Evolutionary conservation across 2,888 invertebrate genomes (phyloP).

Genomic region (Oscheius sp.): DNA sequence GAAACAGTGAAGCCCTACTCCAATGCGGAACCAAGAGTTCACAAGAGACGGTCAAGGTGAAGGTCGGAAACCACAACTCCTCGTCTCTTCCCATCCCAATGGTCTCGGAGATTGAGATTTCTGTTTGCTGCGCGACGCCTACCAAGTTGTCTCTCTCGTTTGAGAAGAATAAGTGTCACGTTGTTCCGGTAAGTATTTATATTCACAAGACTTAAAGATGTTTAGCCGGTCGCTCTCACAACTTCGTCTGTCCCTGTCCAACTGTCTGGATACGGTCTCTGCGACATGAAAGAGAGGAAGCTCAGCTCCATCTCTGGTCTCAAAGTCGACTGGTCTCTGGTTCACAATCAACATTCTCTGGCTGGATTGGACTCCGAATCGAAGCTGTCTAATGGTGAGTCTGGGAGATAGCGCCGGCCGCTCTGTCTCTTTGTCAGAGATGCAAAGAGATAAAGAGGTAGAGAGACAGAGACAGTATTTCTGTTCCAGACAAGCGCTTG

Average conservation of each 20-base stretch:
- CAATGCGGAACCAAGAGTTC: constrained; percentile 3
- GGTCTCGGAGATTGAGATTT: constrained; percentile 43
- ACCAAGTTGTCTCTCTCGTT: constrained; percentile 46
- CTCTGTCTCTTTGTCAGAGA: no score
- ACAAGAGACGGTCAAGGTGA: constrained; percentile 43
- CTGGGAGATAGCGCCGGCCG: neutral
- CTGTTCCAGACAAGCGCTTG: constrained; percentile 1
- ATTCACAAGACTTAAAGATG: neutral
- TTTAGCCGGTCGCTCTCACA: constrained; percentile 47
- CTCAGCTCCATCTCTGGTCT: constrained; percentile 51
- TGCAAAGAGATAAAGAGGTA: no score
- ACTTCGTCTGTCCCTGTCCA: constrained; percentile 36
- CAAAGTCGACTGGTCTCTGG: constrained; percentile 29
- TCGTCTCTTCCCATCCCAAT: constrained; percentile 59
- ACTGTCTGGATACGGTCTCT: constrained; percentile 50
- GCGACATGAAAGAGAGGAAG: constrained; percentile 38
- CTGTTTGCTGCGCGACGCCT: constrained; percentile 61
- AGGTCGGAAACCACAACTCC: constrained; percentile 59
- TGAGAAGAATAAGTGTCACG: constrained; percentile 54
- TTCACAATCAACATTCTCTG: constrained; percentile 13
- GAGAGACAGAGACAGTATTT: no score
- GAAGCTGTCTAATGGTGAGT: neutral
- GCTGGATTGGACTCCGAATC: constrained; percentile 3
- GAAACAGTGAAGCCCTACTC: constrained; percentile 15
- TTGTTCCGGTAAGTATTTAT: constrained; percentile 47